Evolutionary conservation across 2,797 vertebrate genomes (phyloP).

Genomic region (Sebastes ruberrimus): DNA sequence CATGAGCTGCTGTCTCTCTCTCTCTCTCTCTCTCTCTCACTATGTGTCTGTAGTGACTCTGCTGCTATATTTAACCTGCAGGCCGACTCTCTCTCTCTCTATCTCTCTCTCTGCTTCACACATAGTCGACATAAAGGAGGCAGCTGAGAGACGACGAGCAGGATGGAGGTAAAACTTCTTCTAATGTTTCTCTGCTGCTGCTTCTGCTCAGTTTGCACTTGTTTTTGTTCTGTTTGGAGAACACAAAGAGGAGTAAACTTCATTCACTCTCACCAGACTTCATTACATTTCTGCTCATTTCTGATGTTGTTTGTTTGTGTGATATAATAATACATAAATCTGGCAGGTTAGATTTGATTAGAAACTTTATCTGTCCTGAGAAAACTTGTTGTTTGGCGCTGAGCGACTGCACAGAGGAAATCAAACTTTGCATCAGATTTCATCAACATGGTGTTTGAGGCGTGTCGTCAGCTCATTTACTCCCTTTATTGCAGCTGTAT

Average conservation of each 20-base stretch:
- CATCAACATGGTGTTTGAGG: neutral
- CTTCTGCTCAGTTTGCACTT: neutral
- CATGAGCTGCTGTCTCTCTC: conserved; percentile 38
- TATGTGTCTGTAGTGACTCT: conserved; percentile 31
- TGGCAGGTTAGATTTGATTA: neutral
- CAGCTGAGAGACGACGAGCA: conserved; percentile 87
- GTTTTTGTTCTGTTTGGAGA: neutral
- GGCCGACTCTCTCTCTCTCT: conserved; percentile 4
- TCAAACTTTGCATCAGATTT: neutral
- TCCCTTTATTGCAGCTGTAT: neutral
- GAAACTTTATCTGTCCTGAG: no score
- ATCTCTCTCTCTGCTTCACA: conserved; percentile 14
- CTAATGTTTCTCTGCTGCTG: conserved; percentile 11
- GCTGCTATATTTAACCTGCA: conserved; percentile 69
- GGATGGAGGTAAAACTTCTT: conserved; percentile 82
- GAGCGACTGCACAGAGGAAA: neutral
- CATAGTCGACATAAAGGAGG: conserved; percentile 84
- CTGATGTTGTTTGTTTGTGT: neutral
- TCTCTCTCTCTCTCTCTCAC: conserved; percentile 12
- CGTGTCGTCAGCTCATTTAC: neutral
- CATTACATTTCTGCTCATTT: neutral
- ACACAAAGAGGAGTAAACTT: no score
- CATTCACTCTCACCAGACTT: neutral
- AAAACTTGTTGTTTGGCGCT: no score
- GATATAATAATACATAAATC: neutral